phyloP scores from a whole-genome alignment of 2,797 vertebrate species.

The Enteromius trimaculatus region DNA sequence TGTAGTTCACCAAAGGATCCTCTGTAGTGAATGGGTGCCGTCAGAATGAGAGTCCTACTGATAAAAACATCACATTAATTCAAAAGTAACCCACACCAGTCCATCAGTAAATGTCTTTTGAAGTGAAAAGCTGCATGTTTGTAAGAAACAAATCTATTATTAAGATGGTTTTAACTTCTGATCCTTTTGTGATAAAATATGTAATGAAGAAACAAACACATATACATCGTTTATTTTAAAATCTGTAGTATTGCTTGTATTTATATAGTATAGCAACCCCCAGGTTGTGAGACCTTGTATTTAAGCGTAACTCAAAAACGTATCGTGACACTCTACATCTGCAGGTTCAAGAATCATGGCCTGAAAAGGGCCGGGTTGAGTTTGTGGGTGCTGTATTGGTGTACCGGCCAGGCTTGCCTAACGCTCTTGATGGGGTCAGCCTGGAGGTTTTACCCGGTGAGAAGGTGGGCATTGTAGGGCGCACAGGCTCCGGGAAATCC shows the following conservation, averaged over 20 bases:
- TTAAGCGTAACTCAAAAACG: neutral
- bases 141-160: neutral
- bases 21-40: neutral
- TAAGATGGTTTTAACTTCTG: neutral
- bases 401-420: constrained; percentile 87
- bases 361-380: constrained; percentile 83
- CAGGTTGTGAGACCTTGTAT: neutral
- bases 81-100: neutral
- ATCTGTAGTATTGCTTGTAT: neutral
- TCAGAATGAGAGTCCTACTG: neutral
- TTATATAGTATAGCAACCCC: neutral
- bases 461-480: constrained; percentile 93
- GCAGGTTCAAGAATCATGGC: constrained; percentile 84
- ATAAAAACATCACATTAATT: neutral
- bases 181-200: neutral
- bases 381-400: constrained; percentile 82
- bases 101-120: neutral
- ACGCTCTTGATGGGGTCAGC: constrained; percentile 87
- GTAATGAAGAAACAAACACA: neutral
- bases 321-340: neutral
- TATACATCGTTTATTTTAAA: neutral
- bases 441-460: constrained; percentile 86
- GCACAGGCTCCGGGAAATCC: constrained; percentile 96
- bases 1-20: neutral
- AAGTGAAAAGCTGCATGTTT: neutral